Evolutionary conservation across 2,113 vertebrate genomes (phyloP).

Genomic region (Rhipidura dahli): DNA sequence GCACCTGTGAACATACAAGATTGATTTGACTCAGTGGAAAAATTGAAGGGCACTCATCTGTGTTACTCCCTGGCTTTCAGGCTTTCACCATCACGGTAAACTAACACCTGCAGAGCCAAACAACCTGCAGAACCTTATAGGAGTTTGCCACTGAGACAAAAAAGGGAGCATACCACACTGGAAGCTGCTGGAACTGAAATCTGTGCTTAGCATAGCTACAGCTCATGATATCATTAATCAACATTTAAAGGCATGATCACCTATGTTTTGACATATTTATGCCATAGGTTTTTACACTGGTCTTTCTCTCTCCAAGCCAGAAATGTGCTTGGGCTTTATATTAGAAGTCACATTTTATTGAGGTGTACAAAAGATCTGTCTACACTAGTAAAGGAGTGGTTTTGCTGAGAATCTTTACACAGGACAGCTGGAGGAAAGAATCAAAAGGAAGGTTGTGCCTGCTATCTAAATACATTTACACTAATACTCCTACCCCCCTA

Average conservation of each 20-base stretch:
- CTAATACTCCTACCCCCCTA: background rate
- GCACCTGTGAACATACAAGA: background rate
- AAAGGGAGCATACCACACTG: background rate
- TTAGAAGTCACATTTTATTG: background rate
- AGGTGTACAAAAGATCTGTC: background rate
- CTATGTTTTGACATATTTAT: background rate
- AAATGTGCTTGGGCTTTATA: background rate
- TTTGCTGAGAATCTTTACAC: background rate
- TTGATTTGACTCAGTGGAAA: background rate
- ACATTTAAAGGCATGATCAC: background rate
- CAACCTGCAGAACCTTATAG: background rate
- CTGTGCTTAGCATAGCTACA: background rate
- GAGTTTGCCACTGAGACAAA: background rate
- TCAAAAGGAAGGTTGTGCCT: background rate
- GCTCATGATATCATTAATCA: background rate
- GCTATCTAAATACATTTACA: background rate
- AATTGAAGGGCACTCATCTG: accelerated
- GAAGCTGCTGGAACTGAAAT: background rate
- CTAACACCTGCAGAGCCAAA: background rate
- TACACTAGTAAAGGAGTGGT: background rate
- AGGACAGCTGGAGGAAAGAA: background rate
- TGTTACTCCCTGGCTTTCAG: background rate
- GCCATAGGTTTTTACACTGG: background rate
- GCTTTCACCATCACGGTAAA: background rate
- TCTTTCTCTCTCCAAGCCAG: background rate